These are phyloP conservation scores for Onychostoma macrolepis DNA, from an alignment of 2,113 vertebrate genomes.

Conservation along the genomic window DNA sequence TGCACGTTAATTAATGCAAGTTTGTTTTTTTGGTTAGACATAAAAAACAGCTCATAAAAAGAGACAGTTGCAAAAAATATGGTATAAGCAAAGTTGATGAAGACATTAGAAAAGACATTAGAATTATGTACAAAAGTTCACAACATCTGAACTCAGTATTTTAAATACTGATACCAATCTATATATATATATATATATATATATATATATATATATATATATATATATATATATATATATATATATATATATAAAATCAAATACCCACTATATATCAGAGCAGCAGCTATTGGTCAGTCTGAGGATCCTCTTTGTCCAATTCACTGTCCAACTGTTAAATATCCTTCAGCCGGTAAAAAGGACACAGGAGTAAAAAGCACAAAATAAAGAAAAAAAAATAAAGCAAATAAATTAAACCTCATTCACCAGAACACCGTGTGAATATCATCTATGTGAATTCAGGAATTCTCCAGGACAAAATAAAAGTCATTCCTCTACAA, in stretches of 20 bases:
- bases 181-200: slow-evolving; percentile 63
- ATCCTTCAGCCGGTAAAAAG: slow-evolving; percentile 81
- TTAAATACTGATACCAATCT: slow-evolving; percentile 69
- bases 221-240: slow-evolving; percentile 63
- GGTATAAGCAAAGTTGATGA: slow-evolving; percentile 46
- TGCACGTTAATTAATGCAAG: neutral
- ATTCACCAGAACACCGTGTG: slow-evolving; percentile 70
- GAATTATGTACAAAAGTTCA: slow-evolving; percentile 53
- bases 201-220: slow-evolving; percentile 57
- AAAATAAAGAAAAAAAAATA: slow-evolving; percentile 57
- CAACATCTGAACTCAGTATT: slow-evolving; percentile 45
- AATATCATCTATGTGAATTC: slow-evolving; percentile 66
- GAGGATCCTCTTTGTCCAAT: slow-evolving; percentile 80
- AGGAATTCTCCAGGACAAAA: slow-evolving; percentile 74
- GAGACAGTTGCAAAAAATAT: slow-evolving; percentile 40
- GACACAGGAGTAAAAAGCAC: slow-evolving; percentile 66
- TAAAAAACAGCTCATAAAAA: slow-evolving; percentile 37
- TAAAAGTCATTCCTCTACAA: slow-evolving; percentile 59
- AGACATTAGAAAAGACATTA: slow-evolving; percentile 47
- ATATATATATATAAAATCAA: slow-evolving; percentile 28
- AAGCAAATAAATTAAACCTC: slow-evolving; percentile 80
- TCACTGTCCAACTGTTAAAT: slow-evolving; percentile 77
- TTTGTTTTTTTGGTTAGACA: slow-evolving; percentile 22
- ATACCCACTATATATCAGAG: slow-evolving; percentile 81
- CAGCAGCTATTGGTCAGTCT: slow-evolving; percentile 97